Conservation (phyloP, 2,888 invertebrate species). For the Oligia strigilis region DNA sequence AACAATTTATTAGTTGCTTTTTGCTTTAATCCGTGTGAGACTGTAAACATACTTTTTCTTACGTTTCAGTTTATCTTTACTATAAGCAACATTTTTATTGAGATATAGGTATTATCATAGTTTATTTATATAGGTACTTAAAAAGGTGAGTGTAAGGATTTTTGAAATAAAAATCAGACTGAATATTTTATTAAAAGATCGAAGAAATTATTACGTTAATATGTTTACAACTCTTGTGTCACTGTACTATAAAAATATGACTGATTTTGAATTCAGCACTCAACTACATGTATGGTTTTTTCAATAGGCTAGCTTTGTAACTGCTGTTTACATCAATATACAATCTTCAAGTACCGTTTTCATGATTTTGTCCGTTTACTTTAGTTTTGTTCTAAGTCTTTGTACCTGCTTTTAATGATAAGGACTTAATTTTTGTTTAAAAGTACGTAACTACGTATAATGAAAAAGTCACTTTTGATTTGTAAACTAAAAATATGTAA, state of each 20-base stretch:
- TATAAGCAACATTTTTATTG: too few relatives aligned
- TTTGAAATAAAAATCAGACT: too few relatives aligned
- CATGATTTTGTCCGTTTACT: neutral
- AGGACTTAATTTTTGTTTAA: neutral
- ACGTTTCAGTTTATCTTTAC: too few relatives aligned
- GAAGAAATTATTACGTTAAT: neutral
- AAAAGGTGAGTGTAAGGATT: too few relatives aligned
- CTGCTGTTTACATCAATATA: conserved; percentile 48
- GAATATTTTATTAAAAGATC: neutral
- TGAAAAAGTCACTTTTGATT: too few relatives aligned
- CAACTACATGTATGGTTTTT: conserved; percentile 26
- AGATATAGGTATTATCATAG: too few relatives aligned
- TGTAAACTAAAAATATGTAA: too few relatives aligned
- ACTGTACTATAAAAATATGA: conserved; percentile 45
- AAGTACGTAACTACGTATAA: neutral
- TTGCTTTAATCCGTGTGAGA: too few relatives aligned
- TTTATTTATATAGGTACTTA: too few relatives aligned
- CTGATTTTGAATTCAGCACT: conserved; percentile 53
- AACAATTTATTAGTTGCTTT: neutral
- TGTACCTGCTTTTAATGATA: neutral
- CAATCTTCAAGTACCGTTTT: conserved; percentile 40
- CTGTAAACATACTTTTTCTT: too few relatives aligned
- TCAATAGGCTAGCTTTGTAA: conserved; percentile 36
- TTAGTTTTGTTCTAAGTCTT: neutral
- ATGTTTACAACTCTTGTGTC: conserved; percentile 30